Percentiles rank a stretch among this genome's conserved stretches.
These are phyloP conservation scores for Bostrychus sinensis DNA, from an alignment of 2,113 vertebrate genomes.

Conservation along the genomic window DNA sequence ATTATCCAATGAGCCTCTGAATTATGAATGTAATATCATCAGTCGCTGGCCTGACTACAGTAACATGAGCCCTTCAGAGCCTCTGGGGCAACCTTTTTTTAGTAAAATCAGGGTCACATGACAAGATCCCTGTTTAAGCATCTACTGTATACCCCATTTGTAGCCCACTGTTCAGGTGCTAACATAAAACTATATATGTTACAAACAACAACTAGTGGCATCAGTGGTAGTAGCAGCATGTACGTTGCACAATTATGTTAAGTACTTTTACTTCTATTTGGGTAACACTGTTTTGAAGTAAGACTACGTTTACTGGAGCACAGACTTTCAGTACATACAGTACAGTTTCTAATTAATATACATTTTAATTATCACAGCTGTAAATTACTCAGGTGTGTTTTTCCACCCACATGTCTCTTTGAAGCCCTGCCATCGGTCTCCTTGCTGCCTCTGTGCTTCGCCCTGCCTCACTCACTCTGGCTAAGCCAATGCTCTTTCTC, in stretches of 20 bases:
- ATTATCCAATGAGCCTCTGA: constrained; percentile 60
- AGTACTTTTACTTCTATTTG: too few relatives aligned
- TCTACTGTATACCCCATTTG: too few relatives aligned
- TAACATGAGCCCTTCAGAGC: constrained; percentile 49
- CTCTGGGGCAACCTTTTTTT: constrained; percentile 35
- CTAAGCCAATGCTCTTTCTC: constrained; percentile 58
- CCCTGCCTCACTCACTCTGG: constrained; percentile 20
- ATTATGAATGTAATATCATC: constrained; percentile 70
- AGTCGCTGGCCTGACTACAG: constrained; percentile 53
- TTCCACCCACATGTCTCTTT: constrained; percentile 29
- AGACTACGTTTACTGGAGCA: too few relatives aligned
- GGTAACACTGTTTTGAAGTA: too few relatives aligned
- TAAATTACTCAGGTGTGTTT: constrained; percentile 59
- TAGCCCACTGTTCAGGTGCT: too few relatives aligned
- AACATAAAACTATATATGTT: too few relatives aligned
- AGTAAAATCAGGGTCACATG: background rate
- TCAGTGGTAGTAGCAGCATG: too few relatives aligned
- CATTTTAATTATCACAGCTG: too few relatives aligned
- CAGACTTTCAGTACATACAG: too few relatives aligned
- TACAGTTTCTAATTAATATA: too few relatives aligned
- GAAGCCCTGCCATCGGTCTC: constrained; percentile 8
- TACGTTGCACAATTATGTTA: too few relatives aligned
- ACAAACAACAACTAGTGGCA: too few relatives aligned
- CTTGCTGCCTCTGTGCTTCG: constrained; percentile 6
- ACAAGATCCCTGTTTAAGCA: background rate